Conservation (phyloP, 2,888 invertebrate species). For the Lasioglossum morio region DNA sequence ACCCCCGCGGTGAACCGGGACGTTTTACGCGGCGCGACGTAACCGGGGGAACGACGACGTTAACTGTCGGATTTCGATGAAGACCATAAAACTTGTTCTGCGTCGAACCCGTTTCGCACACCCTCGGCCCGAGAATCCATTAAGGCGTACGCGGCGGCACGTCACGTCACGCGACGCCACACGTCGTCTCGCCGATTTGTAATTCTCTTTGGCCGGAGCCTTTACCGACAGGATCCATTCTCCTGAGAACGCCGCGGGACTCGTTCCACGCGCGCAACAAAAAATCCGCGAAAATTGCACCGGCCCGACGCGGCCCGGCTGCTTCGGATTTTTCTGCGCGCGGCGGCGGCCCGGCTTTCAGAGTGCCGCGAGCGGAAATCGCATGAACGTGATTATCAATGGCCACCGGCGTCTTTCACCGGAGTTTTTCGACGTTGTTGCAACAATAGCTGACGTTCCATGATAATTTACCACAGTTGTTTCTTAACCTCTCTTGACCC, state of each 20-base stretch:
- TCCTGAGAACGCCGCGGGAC: slow-evolving; percentile 33
- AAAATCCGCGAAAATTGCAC: slow-evolving; percentile 40
- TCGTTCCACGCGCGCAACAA: slow-evolving; percentile 15
- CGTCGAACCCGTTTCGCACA: slow-evolving; percentile 37
- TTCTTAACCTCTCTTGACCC: neutral
- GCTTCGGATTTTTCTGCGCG: neutral
- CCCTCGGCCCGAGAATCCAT: slow-evolving; percentile 41
- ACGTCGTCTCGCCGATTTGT: slow-evolving; percentile 52
- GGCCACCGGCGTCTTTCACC: neutral
- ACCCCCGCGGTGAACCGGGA: neutral
- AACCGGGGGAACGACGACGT: slow-evolving; percentile 17
- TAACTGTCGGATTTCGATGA: slow-evolving; percentile 51
- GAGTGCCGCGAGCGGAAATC: neutral
- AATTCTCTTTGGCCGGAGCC: slow-evolving; percentile 46
- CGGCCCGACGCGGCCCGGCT: neutral
- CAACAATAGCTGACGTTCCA: neutral
- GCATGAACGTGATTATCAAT: neutral
- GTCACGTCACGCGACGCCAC: slow-evolving; percentile 45
- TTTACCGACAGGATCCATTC: slow-evolving; percentile 41
- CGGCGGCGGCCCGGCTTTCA: neutral
- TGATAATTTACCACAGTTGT: neutral
- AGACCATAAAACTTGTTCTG: slow-evolving; percentile 49
- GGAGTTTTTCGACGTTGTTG: neutral
- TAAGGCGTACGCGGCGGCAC: slow-evolving; percentile 50
- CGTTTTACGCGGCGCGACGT: neutral